These are phyloP conservation scores for Hippolais icterina DNA, from an alignment of 2,113 vertebrate species.

Conservation along the genomic window DNA sequence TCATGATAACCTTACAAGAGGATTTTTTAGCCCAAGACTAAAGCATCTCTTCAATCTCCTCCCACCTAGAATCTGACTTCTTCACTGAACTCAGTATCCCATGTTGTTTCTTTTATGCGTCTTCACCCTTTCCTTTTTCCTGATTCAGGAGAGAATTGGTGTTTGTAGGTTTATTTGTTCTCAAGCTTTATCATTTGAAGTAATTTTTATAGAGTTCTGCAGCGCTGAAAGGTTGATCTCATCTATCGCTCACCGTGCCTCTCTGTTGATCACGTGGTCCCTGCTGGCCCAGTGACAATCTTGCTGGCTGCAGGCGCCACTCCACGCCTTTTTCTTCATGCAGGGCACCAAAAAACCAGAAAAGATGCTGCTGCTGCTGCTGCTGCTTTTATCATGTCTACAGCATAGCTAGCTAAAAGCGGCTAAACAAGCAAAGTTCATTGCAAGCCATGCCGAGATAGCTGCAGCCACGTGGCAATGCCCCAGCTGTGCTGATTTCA, in stretches of 20 bases:
- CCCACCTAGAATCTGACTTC: not conserved
- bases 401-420: not conserved
- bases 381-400: not conserved
- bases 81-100: not conserved
- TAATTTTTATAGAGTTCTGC: not conserved
- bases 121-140: not conserved
- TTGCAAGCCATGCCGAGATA: not conserved
- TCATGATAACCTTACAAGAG: not conserved
- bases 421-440: not conserved
- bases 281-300: accelerated
- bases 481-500: not conserved
- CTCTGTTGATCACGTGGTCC: no score
- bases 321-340: not conserved
- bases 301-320: not conserved
- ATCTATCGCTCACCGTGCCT: not conserved
- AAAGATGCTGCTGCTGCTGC: not conserved
- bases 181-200: not conserved
- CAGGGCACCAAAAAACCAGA: not conserved
- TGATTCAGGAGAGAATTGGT: not conserved
- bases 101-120: not conserved
- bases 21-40: not conserved
- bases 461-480: accelerated
- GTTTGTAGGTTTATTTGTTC: not conserved
- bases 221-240: not conserved
- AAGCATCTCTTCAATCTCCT: not conserved